phyloP scores from a whole-genome alignment of 2,113 vertebrate species.

The cattle (Bos taurus) region ARS-UCD2.0 NC_037343.1:11545501-11546000 shows the following conservation, averaged over 20 bases:
- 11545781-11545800: slow-evolving; percentile 26
- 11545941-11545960: neutral
- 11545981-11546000: neutral
- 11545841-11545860: slow-evolving; percentile 31
- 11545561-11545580: slow-evolving; percentile 56
- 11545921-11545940: neutral
- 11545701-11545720: slow-evolving; percentile 30
- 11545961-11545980: neutral
- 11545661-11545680: slow-evolving; percentile 41
- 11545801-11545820: slow-evolving; percentile 29
- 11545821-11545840: neutral
- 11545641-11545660: slow-evolving; percentile 11
- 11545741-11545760: neutral
- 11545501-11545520: slow-evolving; percentile 46
- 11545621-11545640: slow-evolving; percentile 58
- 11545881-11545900: neutral
- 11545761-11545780: slow-evolving; percentile 39
- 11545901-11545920: neutral
- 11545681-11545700: slow-evolving; percentile 61
- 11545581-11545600: slow-evolving; percentile 69
- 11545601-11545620: slow-evolving; percentile 65
- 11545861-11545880: neutral
- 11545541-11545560: slow-evolving; percentile 71
- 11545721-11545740: neutral
- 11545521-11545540: slow-evolving; percentile 42